Evolutionary conservation across 2,797 vertebrate species (phyloP).

Genomic region (Pangasius sanitwongsei): DNA sequence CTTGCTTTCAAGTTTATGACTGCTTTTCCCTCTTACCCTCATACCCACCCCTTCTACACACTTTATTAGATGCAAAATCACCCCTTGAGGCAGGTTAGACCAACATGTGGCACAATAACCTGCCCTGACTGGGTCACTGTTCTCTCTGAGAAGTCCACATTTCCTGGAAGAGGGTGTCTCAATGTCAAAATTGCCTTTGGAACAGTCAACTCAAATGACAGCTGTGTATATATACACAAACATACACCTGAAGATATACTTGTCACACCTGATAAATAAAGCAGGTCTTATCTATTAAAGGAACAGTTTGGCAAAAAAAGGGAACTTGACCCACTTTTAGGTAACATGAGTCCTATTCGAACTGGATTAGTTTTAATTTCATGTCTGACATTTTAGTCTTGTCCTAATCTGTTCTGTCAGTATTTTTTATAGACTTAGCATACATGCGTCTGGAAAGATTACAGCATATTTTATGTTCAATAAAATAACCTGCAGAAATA

Average conservation of each 20-base stretch:
- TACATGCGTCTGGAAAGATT: not conserved
- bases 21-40: not conserved
- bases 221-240: not conserved
- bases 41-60: not conserved
- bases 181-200: not conserved
- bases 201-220: not conserved
- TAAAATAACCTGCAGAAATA: not conserved
- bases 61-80: not conserved
- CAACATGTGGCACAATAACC: too few relatives aligned
- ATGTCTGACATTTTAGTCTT: not conserved
- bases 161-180: not conserved
- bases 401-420: not conserved
- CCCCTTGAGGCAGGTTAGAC: not conserved
- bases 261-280: not conserved
- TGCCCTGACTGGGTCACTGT: not conserved
- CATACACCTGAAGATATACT: too few relatives aligned
- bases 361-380: not conserved
- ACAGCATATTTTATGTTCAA: not conserved
- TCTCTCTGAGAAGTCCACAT: not conserved
- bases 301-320: not conserved
- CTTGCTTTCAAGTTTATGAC: constrained; percentile 3
- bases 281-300: not conserved
- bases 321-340: not conserved
- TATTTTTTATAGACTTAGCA: not conserved
- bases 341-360: not conserved